Conservation (phyloP, 1,140 invertebrate genomes). For the Euura saliciscinereae region DNA sequence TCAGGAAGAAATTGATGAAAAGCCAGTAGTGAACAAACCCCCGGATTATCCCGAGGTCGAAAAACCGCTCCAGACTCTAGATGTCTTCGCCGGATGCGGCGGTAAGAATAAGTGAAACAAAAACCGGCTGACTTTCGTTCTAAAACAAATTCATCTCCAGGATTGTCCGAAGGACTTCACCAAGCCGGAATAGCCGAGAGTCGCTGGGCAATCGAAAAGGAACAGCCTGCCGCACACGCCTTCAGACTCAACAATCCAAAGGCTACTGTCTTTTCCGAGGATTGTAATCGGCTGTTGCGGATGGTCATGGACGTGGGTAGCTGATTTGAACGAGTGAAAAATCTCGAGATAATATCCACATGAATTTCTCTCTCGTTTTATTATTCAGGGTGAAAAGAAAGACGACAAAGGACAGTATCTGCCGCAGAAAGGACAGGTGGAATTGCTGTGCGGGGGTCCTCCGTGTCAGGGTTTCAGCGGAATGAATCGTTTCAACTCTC, state of each 20-base stretch:
- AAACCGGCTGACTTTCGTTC: neutral
- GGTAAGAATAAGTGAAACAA: conserved; percentile 54
- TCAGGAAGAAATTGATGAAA: conserved; percentile 23
- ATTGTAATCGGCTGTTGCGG: conserved; percentile 79
- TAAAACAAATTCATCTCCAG: conserved; percentile 30
- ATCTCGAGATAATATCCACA: neutral
- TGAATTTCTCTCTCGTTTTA: neutral
- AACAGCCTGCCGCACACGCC: conserved; percentile 79
- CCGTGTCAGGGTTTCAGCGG: conserved; percentile 91
- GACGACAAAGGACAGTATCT: conserved; percentile 67
- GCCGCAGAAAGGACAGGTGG: conserved; percentile 82
- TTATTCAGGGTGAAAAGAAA: conserved; percentile 59
- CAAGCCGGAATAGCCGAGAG: conserved; percentile 72
- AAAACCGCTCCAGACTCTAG: conserved; percentile 69
- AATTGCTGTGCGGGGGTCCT: conserved; percentile 86
- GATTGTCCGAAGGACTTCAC: conserved; percentile 74
- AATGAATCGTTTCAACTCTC: conserved; percentile 87
- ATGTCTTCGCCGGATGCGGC: conserved; percentile 91
- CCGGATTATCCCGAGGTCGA: conserved; percentile 45
- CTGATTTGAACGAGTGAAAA: neutral
- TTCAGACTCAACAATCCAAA: conserved; percentile 80
- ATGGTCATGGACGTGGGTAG: conserved; percentile 45
- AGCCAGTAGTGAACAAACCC: conserved; percentile 31
- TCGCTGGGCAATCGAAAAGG: conserved; percentile 84
- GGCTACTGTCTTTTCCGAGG: conserved; percentile 78